phyloP scores from a whole-genome alignment of 1,140 invertebrate genomes.

The Asbolus verrucosus region DNA sequence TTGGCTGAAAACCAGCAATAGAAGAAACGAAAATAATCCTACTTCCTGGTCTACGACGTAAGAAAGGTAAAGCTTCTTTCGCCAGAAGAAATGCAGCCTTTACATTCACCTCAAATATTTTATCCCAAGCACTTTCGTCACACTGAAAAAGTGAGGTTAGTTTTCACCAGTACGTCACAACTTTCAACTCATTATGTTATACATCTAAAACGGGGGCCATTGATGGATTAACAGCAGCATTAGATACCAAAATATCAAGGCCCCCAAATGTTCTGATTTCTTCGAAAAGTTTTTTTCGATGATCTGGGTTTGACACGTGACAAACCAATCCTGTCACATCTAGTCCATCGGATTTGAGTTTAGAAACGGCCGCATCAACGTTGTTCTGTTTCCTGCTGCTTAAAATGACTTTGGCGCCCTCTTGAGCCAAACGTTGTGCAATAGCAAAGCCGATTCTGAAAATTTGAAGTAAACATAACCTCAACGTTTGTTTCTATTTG shows the following conservation, averaged over 20 bases:
- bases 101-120: conserved; percentile 97
- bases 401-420: conserved; percentile 93
- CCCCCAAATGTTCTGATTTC: conserved; percentile 80
- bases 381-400: conserved; percentile 92
- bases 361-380: conserved; percentile 83
- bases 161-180: not conserved
- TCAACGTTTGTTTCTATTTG: conserved; percentile 53
- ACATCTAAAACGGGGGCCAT: conserved; percentile 85
- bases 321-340: conserved; percentile 84
- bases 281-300: conserved; percentile 83
- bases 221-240: conserved; percentile 92
- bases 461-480: conserved; percentile 46
- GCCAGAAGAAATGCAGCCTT: conserved; percentile 90
- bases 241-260: conserved; percentile 94
- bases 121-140: conserved; percentile 88
- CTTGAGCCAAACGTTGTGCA: conserved; percentile 84
- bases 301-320: conserved; percentile 85
- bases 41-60: conserved; percentile 82
- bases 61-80: conserved; percentile 87
- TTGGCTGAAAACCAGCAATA: conserved; percentile 86
- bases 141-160: conserved; percentile 68
- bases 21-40: conserved; percentile 91
- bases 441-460: conserved; percentile 93
- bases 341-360: conserved; percentile 75
- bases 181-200: too few relatives aligned